phyloP scores from a whole-genome alignment of 2,797 vertebrate genomes.

The Rhabdophis nuchalis region DNA sequence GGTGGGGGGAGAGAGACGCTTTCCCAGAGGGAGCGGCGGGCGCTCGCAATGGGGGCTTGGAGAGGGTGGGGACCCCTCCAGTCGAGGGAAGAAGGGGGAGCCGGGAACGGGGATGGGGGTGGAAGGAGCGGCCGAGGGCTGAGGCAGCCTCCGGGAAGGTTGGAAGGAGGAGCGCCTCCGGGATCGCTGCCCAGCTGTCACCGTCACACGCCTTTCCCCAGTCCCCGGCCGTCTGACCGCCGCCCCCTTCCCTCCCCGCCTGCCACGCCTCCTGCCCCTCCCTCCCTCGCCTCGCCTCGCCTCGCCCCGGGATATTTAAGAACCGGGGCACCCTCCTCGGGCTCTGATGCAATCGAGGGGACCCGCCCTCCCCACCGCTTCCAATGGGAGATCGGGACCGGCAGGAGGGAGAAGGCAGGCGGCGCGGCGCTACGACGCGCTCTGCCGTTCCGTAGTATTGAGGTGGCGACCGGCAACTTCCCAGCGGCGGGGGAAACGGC shows the following conservation, averaged over 20 bases:
- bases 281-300: not conserved
- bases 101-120: not conserved
- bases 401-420: not conserved
- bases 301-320: not conserved
- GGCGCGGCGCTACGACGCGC: not conserved
- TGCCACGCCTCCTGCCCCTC: conserved; percentile 49
- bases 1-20: too few species aligned
- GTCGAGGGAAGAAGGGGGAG: conserved; percentile 23
- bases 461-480: not conserved
- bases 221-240: conserved; percentile 15
- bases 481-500: not conserved
- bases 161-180: conserved; percentile 13
- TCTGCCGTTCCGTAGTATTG: not conserved
- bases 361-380: not conserved
- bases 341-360: not conserved
- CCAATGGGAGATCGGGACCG: not conserved
- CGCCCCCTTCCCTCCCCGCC: conserved; percentile 9
- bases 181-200: conserved; percentile 57
- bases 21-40: not conserved
- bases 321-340: conserved; percentile 29
- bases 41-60: not conserved
- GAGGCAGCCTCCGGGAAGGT: not conserved
- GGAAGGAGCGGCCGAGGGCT: not conserved
- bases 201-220: conserved; percentile 49
- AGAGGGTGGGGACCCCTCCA: conserved; percentile 10